Conservation (phyloP, 2,888 invertebrate species). For the Orchesellides sinensis region DNA sequence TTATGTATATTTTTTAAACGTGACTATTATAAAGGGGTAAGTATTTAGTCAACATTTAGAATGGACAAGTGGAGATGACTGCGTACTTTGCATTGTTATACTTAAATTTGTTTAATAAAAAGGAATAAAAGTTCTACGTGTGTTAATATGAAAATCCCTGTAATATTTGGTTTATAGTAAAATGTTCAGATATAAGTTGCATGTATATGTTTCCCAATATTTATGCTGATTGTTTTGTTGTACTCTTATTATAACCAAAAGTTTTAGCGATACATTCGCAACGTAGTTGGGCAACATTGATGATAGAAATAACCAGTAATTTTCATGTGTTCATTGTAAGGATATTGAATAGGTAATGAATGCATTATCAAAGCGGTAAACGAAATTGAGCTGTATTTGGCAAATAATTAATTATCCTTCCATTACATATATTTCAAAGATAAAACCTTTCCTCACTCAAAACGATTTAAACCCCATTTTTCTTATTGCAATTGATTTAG, state of each 20-base stretch:
- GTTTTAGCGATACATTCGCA: too few species aligned
- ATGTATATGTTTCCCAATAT: too few species aligned
- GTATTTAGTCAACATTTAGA: neutral
- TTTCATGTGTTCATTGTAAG: constrained; percentile 50
- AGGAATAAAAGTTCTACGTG: neutral
- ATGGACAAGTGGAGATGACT: neutral
- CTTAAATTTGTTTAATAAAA: neutral
- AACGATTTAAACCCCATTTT: too few species aligned
- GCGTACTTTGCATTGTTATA: neutral
- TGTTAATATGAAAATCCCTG: neutral
- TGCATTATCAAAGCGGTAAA: constrained; percentile 18
- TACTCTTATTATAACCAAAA: too few species aligned
- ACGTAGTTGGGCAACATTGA: too few species aligned
- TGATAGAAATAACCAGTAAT: constrained; percentile 22
- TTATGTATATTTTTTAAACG: constrained; percentile 20
- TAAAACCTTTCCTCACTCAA: too few species aligned
- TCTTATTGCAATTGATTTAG: too few species aligned
- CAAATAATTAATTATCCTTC: neutral
- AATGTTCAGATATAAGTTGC: too few species aligned
- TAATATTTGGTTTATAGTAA: neutral
- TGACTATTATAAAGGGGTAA: neutral
- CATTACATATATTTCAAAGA: too few species aligned
- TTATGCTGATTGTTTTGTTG: too few species aligned
- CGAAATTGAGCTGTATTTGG: constrained; percentile 36
- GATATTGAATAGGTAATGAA: constrained; percentile 31